Evolutionary conservation across 37 sponge, comb jelly and placozoan species (phyloP), one percentile per base, ranked within the genome.

Genomic region (Cladorhizidae sp.): DNA sequence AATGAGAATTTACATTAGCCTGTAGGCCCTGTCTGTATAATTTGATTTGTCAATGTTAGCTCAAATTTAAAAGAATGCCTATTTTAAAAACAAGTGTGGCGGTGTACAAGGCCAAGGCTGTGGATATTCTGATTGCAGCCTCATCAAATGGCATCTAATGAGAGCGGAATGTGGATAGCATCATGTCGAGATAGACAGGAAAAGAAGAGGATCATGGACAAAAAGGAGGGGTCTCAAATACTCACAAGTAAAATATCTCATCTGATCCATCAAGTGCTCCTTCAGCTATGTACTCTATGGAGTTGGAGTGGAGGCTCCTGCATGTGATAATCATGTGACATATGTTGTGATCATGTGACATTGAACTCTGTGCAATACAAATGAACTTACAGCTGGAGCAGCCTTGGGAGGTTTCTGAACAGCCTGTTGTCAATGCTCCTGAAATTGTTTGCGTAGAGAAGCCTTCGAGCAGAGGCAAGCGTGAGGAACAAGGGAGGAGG

Each of bases 231-330:
- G 17, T 18, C 32, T 14, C 11, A 12, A 40, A 15, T 3, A 74
- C 83, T 83, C 28, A 83, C 83, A 83, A 61, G 56, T 83, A 83
- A 38, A 40, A 74, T 29, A 83, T 62, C 6, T 25, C 5, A 41
- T 57, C 43, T 12, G 75, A 38, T 45, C 67, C 75, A 11, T 83
- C 65, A 0, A 83, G 32, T 3, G 75, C 64, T 11, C 75, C 83
- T n/a, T 74, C 74, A 49, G 75, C 83, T 21, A 85, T 72, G 38
- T 77, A 78, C 21, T 68, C 50, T 28, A 85, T 56, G 23, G 78
- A 18, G 55, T 77, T 85, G 51, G 40, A 71, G 35, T 71, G 37
- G 33, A 83, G 55, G 20, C 64, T 38, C 75, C 83, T 83, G 49
- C 55, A 64, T 2, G 28, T 26, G 28, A 6, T n/a, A 59, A 23